Evolutionary conservation across 2,888 invertebrate genomes (phyloP).

Genomic region (Trissoscelio sp.): DNA sequence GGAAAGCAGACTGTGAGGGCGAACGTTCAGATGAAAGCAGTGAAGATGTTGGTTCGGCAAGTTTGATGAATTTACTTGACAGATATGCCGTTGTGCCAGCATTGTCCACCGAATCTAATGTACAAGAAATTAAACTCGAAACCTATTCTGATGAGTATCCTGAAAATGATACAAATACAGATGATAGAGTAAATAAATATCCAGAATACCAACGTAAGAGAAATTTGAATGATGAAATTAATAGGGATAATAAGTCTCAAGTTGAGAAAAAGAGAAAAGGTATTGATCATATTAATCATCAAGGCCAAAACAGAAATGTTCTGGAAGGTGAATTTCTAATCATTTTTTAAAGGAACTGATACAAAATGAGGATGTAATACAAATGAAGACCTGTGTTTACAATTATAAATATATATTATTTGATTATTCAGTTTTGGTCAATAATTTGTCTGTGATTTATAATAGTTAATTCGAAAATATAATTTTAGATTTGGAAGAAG

Average conservation of each 20-base stretch:
- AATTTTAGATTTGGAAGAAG: slow-evolving; percentile 45
- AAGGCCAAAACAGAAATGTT: background rate
- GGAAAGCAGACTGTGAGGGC: slow-evolving; percentile 71
- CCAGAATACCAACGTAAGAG: slow-evolving; percentile 26
- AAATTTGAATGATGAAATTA: slow-evolving; percentile 41
- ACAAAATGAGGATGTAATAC: background rate
- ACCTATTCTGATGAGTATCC: slow-evolving; percentile 64
- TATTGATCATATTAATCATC: slow-evolving; percentile 11
- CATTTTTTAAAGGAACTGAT: background rate
- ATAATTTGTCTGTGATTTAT: too few species aligned
- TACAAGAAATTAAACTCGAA: slow-evolving; percentile 73
- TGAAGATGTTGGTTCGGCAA: slow-evolving; percentile 70
- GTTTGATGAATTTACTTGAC: slow-evolving; percentile 68
- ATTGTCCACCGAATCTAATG: slow-evolving; percentile 56
- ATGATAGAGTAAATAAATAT: slow-evolving; percentile 8
- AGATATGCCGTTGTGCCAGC: slow-evolving; percentile 72
- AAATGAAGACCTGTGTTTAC: too few species aligned
- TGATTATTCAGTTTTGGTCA: too few species aligned
- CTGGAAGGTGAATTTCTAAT: slow-evolving; percentile 13
- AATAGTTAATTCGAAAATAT: too few species aligned
- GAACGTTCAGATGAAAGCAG: slow-evolving; percentile 75
- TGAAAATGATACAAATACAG: slow-evolving; percentile 21
- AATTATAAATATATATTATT: too few species aligned
- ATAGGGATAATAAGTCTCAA: slow-evolving; percentile 56
- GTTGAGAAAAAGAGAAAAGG: slow-evolving; percentile 66